Conservation (phyloP, 2,888 invertebrate genomes). For the Coelinius sp. region DNA sequence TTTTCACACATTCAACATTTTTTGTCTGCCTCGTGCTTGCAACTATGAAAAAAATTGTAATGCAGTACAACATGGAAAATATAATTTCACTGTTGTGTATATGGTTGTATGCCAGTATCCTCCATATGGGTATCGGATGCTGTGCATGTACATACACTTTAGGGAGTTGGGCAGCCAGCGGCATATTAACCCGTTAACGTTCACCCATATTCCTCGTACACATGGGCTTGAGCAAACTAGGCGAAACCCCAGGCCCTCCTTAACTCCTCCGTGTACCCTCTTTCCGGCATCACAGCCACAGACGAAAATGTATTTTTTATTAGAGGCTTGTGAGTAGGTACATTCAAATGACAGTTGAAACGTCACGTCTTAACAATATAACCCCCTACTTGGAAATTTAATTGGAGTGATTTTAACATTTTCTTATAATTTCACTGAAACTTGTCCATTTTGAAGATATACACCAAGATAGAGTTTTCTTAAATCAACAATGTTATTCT, state of each 20-base stretch:
- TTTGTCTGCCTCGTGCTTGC: neutral
- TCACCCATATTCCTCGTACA: conserved; percentile 12
- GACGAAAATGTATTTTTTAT: conserved; percentile 28
- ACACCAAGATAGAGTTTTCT: neutral
- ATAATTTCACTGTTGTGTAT: conserved; percentile 4
- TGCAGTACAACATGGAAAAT: conserved; percentile 1
- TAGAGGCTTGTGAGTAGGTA: conserved; percentile 6
- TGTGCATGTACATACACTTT: neutral
- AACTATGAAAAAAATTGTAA: neutral
- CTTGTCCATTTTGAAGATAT: neutral
- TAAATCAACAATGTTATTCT: neutral
- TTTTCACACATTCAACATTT: neutral
- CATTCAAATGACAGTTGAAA: conserved; percentile 18
- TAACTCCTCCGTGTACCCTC: neutral
- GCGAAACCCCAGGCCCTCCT: conserved; percentile 1
- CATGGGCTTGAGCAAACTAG: conserved; percentile 5
- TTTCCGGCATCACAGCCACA: neutral
- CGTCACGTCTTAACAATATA: too few relatives aligned
- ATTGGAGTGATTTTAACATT: too few relatives aligned
- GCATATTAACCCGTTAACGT: conserved; percentile 37
- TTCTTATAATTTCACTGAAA: too few relatives aligned
- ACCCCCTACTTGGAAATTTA: too few relatives aligned
- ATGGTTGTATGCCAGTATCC: neutral
- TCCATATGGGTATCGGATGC: conserved; percentile 10
- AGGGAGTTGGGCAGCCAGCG: conserved; percentile 29